Evolutionary conservation across 2,113 vertebrate genomes (phyloP), one percentile per base, ranked within the genome.

Genomic region (Lycocorax pyrrhopterus): DNA sequence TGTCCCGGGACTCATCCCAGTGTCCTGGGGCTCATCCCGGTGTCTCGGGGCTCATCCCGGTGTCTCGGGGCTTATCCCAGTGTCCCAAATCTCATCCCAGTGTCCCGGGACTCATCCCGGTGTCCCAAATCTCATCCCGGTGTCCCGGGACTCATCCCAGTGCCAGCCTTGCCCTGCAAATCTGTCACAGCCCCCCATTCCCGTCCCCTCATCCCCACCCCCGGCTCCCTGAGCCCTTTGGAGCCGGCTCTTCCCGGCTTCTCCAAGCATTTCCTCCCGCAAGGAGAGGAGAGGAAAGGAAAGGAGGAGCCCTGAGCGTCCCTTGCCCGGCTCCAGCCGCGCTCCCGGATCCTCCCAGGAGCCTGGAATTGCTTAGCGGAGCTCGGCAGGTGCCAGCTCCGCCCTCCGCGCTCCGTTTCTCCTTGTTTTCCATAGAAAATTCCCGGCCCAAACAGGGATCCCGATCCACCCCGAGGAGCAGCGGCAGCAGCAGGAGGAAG

Each of bases 311-410:
- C 76, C 84, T 0, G 83, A 37, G 56, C n/a, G 5, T 44, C 82
- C 91, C n/a, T 1, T 19, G 59, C 72, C 84, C 52, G 0, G 84
- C 87, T 81, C 63, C 89, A 71, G 91, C 78, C 58, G 44, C 47
- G 43, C 15, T 14, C 63, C 76, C 39, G 7, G 82, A 52, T 72
- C 89, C 68, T 84, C 84, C 53, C 51, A 9, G 82, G 55, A 92
- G 75, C 87, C 84, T 93, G 95, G 78, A 93, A 87, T 74, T 4
- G 37, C 35, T 93, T 74, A 77, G 51, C 1, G 12, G 81, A 62
- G 72, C 84, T 93, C 82, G 19, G 82, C 94, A 93, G 94, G 91
- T 97, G 93, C 95, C 92, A 93, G 68, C 67, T 74, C 69, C 44
- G 52, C 67, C 43, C 84, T 60, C 71, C 0, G 9, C 33, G 41